A percentile compares a stretch with the other conserved stretches of the same genome.
phyloP scores from a whole-genome alignment of 2,113 vertebrate species.

The Albula glossodonta region DNA sequence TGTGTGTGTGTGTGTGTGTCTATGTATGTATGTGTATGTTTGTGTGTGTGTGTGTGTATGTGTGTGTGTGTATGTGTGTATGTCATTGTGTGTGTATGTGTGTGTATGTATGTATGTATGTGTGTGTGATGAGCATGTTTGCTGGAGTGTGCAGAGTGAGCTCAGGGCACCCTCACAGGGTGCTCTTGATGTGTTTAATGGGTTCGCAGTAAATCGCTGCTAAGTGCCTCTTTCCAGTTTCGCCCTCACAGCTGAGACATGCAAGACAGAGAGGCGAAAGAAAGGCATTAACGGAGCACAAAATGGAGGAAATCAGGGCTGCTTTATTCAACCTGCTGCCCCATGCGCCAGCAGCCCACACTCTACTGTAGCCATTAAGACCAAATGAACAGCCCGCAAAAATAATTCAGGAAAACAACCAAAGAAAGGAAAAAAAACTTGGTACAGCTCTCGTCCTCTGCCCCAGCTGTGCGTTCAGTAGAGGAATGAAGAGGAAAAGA shows the following conservation, averaged over 20 bases:
- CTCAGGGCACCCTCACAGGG: constrained; percentile 15
- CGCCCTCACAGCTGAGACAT: constrained; percentile 54
- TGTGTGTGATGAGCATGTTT: neutral
- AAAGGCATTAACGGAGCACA: neutral
- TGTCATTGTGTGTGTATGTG: too few relatives aligned
- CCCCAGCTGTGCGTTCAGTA: too few relatives aligned
- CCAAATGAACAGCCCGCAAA: neutral
- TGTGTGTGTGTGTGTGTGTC: too few relatives aligned
- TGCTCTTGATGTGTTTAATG: constrained; percentile 60
- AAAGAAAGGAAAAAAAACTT: too few relatives aligned
- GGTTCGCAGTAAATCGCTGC: constrained; percentile 57
- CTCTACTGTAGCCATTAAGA: neutral
- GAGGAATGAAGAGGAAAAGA: too few relatives aligned
- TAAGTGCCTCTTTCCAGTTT: constrained; percentile 64
- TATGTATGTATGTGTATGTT: too few relatives aligned
- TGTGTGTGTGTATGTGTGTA: too few relatives aligned
- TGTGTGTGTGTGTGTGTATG: too few relatives aligned
- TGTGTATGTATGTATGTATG: too few relatives aligned
- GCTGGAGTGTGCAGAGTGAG: neutral
- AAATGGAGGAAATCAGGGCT: neutral
- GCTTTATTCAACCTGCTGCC: neutral
- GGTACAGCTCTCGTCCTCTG: too few relatives aligned
- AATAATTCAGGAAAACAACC: too few relatives aligned
- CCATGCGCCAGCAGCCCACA: neutral
- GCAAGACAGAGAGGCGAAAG: constrained; percentile 27